Base-by-base conservation (phyloP, 2,888 invertebrate genomes). In the Lasioglossum leucozonium region DNA sequence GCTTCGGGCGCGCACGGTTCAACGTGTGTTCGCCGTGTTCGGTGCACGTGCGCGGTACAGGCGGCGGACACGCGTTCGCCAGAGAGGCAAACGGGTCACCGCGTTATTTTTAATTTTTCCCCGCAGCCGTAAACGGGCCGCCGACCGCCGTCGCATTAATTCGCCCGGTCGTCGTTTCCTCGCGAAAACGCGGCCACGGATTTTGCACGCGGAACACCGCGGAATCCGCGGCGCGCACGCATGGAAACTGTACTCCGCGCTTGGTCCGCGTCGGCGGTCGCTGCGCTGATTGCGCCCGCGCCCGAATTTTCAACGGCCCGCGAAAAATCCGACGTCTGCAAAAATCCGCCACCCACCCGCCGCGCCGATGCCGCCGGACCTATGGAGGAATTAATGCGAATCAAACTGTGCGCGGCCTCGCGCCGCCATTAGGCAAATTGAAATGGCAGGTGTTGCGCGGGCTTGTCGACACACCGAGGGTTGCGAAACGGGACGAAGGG, bases 351-450 rank as follows among this genome's bases (percentile, higher is more conserved):
- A n/a, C n/a, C n/a, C n/a, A n/a, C n/a, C 18, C 16, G 34, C 71
- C 42, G 0, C 42, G 0, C 11, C 40, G 37, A n/a, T 16, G 44
- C 18, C 30, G 42, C 8, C 51, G 71, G 30, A 55, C 26, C 26
- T 51, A 71, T 71, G 58, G 71, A 58, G 67, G 77, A 71, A 74
- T 84, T 79, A 77, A 74, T 47, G 74, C 67, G 81, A 74, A 72
- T 81, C 73, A 51, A 81, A 74, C 77, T 72, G n/a, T n/a, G n/a
- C n/a, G 84, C 47, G 42, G 74, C 72, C 37, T 65, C 62, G 74
- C 71, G 22, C 6, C 42, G 73, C 81, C 78, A 82, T 79, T 79
- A 75, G 74, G 72, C 82, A 86, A 85, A 82, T 82, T 80, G 79
- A 72, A 77, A 69, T 42, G 82, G 71, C 84, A 84, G 78, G 75